Percentiles rank a stretch among this genome's conserved stretches.
phyloP scores from a whole-genome alignment of 2,797 vertebrate genomes.

The Lutjanus campechanus region DNA sequence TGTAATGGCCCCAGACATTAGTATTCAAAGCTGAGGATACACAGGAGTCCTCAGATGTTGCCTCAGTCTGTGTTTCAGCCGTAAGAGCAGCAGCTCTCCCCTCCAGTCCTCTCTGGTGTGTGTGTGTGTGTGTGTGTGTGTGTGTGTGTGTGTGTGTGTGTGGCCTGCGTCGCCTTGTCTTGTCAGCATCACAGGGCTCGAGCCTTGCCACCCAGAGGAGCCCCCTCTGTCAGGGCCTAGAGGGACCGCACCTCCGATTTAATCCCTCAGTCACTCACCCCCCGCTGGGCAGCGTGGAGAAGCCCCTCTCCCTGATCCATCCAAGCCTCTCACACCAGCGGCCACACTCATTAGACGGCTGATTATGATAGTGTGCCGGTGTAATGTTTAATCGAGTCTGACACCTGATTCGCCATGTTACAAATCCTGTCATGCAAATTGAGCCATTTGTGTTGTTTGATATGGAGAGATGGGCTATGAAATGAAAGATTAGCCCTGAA shows the following conservation, averaged over 20 bases:
- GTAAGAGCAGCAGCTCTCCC: constrained; percentile 89
- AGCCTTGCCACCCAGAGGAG: constrained; percentile 85
- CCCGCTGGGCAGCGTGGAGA: constrained; percentile 95
- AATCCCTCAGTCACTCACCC: constrained; percentile 79
- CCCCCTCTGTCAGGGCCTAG: constrained; percentile 68
- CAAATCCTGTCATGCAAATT: constrained; percentile 99
- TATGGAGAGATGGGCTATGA: constrained; percentile 99
- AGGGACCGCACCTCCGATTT: constrained; percentile 72
- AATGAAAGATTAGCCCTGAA: constrained; percentile 99
- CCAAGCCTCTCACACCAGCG: constrained; percentile 90
- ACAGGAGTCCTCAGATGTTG: constrained; percentile 92
- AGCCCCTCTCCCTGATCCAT: constrained; percentile 86
- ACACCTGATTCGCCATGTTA: constrained; percentile 99
- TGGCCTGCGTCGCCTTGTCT: constrained; percentile 91
- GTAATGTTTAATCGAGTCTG: constrained; percentile 99
- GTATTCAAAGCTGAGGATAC: constrained; percentile 93
- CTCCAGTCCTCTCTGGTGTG: constrained; percentile 62
- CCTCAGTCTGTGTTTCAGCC: constrained; percentile 89
- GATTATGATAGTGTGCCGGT: constrained; percentile 99
- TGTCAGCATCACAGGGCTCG: constrained; percentile 88
- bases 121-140: constrained; percentile 36
- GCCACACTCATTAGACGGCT: constrained; percentile 97
- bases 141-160: constrained; percentile 72
- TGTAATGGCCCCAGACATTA: constrained; percentile 93
- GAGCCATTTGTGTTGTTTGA: constrained; percentile 99